Percentiles rank a stretch among this genome's conserved stretches.
phyloP scores from a whole-genome alignment of 2,888 invertebrate species.

The Ctena decussata region DNA sequence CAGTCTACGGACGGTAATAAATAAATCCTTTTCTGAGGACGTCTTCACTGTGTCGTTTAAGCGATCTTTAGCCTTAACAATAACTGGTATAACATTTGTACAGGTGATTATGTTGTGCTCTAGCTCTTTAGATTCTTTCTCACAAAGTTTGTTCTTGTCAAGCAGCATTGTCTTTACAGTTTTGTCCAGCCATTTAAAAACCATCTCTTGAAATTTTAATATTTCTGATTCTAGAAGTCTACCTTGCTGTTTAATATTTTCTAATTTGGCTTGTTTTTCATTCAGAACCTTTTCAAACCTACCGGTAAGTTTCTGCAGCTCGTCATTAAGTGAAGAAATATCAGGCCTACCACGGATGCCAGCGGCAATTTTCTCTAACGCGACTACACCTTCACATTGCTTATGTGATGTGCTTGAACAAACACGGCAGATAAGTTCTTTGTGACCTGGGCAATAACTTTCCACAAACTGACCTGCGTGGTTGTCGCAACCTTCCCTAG shows the following conservation, averaged over 20 bases:
- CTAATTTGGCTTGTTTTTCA: neutral
- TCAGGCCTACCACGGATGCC: neutral
- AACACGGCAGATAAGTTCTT: neutral
- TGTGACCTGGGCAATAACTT: neutral
- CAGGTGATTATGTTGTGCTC: neutral
- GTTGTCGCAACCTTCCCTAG: neutral
- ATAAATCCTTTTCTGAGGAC: neutral
- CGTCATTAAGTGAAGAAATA: neutral
- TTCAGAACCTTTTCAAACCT: neutral
- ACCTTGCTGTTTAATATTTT: neutral
- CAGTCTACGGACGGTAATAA: neutral
- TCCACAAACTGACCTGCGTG: slow-evolving; percentile 4
- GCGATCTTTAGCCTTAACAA: neutral
- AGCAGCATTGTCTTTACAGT: neutral
- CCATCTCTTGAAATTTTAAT: neutral
- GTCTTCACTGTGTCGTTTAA: neutral
- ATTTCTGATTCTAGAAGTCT: neutral
- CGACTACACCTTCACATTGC: neutral
- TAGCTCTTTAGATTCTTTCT: neutral
- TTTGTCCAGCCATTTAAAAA: neutral
- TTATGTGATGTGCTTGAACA: neutral
- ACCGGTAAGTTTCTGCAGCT: neutral
- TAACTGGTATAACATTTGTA: slow-evolving; percentile 2
- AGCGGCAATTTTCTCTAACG: neutral
- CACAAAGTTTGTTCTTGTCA: neutral